phyloP scores from a whole-genome alignment of 2,797 vertebrate genomes.

The Sebastes alutus region DNA sequence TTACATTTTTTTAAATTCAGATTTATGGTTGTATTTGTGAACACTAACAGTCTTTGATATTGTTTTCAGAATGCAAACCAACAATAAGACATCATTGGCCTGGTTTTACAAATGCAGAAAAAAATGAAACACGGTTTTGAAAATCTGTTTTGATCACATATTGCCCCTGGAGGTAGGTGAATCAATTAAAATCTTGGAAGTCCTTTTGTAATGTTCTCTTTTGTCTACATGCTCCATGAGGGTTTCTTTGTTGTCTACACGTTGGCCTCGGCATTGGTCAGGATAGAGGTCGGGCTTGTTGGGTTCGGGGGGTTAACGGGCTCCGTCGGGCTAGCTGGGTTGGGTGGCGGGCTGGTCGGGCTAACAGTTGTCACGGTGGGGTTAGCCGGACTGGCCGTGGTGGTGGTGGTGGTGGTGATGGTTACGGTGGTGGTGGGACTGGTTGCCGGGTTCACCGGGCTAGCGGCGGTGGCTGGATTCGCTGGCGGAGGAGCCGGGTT shows the following conservation, averaged over 20 bases:
- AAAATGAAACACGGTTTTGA: slow-evolving; percentile 64
- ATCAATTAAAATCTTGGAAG: slow-evolving; percentile 93
- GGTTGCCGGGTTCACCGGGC: slow-evolving; percentile 64
- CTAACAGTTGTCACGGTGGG: slow-evolving; percentile 63
- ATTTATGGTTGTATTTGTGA: slow-evolving; percentile 75
- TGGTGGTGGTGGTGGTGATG: slow-evolving; percentile 43
- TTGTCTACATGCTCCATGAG: slow-evolving; percentile 85
- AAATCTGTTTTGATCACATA: slow-evolving; percentile 85
- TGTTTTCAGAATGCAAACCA: slow-evolving; percentile 78
- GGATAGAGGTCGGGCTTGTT: slow-evolving; percentile 79
- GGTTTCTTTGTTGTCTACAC: slow-evolving; percentile 87
- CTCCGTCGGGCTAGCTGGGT: slow-evolving; percentile 66
- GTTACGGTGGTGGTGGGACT: slow-evolving; percentile 51
- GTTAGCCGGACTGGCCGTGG: slow-evolving; percentile 49
- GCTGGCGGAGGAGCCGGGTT: slow-evolving; percentile 31
- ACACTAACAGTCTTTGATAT: slow-evolving; percentile 83
- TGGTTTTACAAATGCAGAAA: slow-evolving; percentile 77
- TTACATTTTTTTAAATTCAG: slow-evolving; percentile 66
- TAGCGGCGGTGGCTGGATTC: slow-evolving; percentile 45
- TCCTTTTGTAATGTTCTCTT: slow-evolving; percentile 93
- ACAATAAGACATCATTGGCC: slow-evolving; percentile 75
- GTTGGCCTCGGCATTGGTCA: slow-evolving; percentile 93
- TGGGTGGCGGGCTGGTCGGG: slow-evolving; percentile 60
- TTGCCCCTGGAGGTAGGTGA: slow-evolving; percentile 99
- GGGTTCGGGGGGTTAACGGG: slow-evolving; percentile 65